Percentiles rank a stretch among this genome's conserved stretches.
Conservation (phyloP, 2,888 invertebrate species). For the Trachelus tabidus region DNA sequence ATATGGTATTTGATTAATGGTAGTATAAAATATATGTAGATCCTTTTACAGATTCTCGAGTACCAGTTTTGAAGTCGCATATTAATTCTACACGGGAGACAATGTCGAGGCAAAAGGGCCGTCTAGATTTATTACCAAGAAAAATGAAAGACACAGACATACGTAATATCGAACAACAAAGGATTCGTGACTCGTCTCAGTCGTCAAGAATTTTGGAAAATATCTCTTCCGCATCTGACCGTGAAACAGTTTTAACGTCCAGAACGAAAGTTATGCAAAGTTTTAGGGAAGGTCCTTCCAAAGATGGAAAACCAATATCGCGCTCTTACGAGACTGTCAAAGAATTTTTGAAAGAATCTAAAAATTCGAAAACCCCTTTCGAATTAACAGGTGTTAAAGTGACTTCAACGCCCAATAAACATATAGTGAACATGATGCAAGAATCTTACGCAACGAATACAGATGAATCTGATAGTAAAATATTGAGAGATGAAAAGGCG, state of each 20-base stretch:
- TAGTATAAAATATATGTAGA: conserved; percentile 2
- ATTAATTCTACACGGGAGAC: conserved; percentile 28
- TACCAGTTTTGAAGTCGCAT: conserved; percentile 23
- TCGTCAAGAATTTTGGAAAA: not conserved
- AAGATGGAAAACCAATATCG: conserved; percentile 26
- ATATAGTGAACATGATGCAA: conserved; percentile 26
- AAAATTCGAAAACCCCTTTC: conserved; percentile 13
- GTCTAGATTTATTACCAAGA: conserved; percentile 33
- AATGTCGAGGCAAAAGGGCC: conserved; percentile 25
- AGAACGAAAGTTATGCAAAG: not conserved
- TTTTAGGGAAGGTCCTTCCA: not conserved
- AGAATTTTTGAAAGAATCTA: conserved; percentile 36
- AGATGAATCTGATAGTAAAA: conserved; percentile 28
- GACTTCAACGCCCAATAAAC: conserved; percentile 41
- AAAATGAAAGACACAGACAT: conserved; percentile 29
- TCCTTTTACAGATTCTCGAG: conserved; percentile 24
- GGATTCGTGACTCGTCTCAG: conserved; percentile 2
- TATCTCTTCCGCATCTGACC: not conserved
- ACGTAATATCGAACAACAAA: not conserved
- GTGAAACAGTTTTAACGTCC: not conserved
- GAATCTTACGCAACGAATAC: conserved; percentile 29
- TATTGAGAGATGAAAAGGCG: conserved; percentile 27
- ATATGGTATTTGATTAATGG: conserved; percentile 3
- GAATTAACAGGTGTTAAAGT: conserved; percentile 29
- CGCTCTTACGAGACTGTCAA: conserved; percentile 49